phyloP scores from a whole-genome alignment of 2,797 vertebrate genomes.

The Gallinago stenura region DNA sequence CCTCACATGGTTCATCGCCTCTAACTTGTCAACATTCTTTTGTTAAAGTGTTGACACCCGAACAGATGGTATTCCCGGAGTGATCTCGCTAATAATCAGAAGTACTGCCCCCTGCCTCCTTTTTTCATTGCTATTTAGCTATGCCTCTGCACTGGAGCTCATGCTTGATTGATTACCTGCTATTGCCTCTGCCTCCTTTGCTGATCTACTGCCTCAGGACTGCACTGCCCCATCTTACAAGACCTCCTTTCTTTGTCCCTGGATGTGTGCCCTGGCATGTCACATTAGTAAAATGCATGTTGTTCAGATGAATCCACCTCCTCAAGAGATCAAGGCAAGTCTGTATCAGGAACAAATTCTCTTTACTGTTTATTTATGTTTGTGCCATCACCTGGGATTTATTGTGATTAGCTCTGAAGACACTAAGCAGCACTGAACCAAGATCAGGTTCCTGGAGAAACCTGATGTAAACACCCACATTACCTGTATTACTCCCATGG shows the following conservation, averaged over 20 bases:
- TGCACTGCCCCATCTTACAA: neutral
- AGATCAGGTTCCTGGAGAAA: neutral
- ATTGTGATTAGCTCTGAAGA: neutral
- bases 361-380: neutral
- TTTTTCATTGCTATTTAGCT: conserved; percentile 6
- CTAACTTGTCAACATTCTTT: neutral
- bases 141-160: neutral
- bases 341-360: neutral
- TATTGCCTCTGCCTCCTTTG: conserved; percentile 11
- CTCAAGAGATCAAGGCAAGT: neutral
- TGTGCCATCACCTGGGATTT: neutral
- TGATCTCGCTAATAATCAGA: conserved; percentile 8
- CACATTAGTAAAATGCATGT: neutral
- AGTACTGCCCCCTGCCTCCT: conserved; percentile 33
- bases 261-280: neutral
- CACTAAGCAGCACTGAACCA: neutral
- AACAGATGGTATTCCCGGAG: conserved; percentile 57
- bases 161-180: conserved; percentile 30
- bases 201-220: neutral
- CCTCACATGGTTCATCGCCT: neutral
- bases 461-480: neutral
- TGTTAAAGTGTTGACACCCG: neutral
- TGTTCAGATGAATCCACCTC: neutral
- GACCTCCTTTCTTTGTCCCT: conserved; percentile 4
- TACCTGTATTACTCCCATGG: neutral